These are phyloP conservation scores for Caerostris darwini DNA, from an alignment of 1,140 invertebrate genomes.

Conservation along the genomic window DNA sequence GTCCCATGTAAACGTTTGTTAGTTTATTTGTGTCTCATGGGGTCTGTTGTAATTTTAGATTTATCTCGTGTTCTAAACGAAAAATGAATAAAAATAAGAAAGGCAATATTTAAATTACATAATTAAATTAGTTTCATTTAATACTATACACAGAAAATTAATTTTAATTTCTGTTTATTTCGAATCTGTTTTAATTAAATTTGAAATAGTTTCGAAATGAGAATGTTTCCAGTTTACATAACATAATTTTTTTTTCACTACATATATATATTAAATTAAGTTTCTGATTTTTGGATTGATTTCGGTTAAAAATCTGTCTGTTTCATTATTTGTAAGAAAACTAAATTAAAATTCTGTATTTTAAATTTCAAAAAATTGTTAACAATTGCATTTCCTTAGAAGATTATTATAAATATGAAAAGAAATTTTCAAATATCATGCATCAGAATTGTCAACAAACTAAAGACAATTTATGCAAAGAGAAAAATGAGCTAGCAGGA, in stretches of 20 bases:
- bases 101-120: background rate
- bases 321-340: too few species aligned
- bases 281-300: too few species aligned
- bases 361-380: too few species aligned
- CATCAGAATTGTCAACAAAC: too few species aligned
- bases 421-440: too few species aligned
- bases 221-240: background rate
- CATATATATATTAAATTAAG: too few species aligned
- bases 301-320: too few species aligned
- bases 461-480: too few species aligned
- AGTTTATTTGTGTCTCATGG: constrained; percentile 65
- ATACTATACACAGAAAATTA: background rate
- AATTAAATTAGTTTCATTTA: background rate
- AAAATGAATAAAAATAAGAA: background rate
- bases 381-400: too few species aligned
- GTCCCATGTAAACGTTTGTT: background rate
- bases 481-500: too few species aligned
- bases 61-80: background rate
- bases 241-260: background rate
- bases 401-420: too few species aligned
- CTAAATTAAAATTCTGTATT: too few species aligned
- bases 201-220: background rate
- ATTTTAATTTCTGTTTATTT: background rate
- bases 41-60: constrained; percentile 66
- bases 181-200: background rate